Evolutionary conservation across 2,797 vertebrate species (phyloP).

Genomic region (Mycteria americana): DNA sequence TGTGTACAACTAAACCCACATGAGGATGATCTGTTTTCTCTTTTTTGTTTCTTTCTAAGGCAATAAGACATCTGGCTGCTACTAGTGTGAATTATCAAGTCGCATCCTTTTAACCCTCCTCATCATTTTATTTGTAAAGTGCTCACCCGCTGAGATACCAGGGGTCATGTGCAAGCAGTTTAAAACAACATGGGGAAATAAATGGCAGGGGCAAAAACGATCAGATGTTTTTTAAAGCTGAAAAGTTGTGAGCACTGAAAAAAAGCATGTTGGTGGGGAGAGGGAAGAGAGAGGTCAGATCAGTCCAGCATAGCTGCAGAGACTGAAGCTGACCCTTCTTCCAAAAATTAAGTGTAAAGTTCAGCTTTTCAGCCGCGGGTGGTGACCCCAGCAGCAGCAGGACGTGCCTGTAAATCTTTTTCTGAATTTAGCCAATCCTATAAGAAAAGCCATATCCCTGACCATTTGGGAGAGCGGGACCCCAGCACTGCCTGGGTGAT

Average conservation of each 20-base stretch:
- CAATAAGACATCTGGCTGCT: constrained; percentile 68
- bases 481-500: neutral
- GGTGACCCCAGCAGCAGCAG: neutral
- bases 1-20: neutral
- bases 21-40: constrained; percentile 26
- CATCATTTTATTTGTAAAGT: constrained; percentile 52
- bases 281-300: neutral
- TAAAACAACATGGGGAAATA: constrained; percentile 14
- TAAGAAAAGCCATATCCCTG: neutral
- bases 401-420: neutral
- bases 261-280: neutral
- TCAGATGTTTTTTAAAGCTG: neutral
- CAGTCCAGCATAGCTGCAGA: neutral
- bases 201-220: neutral
- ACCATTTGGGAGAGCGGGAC: fast-evolving
- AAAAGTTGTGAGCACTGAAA: neutral
- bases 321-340: neutral
- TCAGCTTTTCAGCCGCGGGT: neutral
- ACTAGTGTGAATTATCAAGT: constrained; percentile 31
- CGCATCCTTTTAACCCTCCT: constrained; percentile 55
- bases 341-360: neutral
- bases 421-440: neutral
- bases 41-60: constrained; percentile 41
- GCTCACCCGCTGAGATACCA: constrained; percentile 53
- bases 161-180: constrained; percentile 56